Evolutionary conservation across 2,888 invertebrate species (phyloP).

Genomic region (Leptopilina syphax): DNA sequence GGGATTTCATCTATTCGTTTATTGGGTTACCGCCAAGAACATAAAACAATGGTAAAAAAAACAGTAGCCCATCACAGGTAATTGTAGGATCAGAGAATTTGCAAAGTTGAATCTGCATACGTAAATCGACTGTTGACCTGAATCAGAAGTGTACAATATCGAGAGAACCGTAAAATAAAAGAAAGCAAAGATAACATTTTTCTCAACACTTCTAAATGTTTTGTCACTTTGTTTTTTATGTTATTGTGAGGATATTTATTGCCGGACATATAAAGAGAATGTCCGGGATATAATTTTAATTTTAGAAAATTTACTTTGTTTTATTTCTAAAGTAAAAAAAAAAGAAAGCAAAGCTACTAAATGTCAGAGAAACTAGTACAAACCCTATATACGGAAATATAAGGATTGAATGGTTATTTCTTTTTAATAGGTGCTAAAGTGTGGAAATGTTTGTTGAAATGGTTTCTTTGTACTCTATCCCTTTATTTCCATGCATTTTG

Average conservation of each 20-base stretch:
- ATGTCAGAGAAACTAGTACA: not conserved
- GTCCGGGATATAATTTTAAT: not conserved
- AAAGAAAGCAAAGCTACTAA: not conserved
- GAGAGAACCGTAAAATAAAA: constrained; percentile 22
- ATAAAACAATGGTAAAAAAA: constrained; percentile 35
- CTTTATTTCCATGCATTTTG: not conserved
- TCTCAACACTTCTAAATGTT: not conserved
- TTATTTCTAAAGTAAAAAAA: not conserved
- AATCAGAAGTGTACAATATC: constrained; percentile 12
- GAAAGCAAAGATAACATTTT: constrained; percentile 10
- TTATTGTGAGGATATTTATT: constrained; percentile 2
- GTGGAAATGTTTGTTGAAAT: not conserved
- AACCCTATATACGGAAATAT: not conserved
- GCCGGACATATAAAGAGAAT: not conserved
- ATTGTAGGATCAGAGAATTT: constrained; percentile 28
- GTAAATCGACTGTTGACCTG: constrained; percentile 33
- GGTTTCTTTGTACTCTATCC: not conserved
- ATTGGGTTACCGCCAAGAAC: constrained; percentile 39
- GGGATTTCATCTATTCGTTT: constrained; percentile 41
- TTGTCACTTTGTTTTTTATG: not conserved
- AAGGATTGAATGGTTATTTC: not conserved
- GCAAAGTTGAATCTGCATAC: constrained; percentile 29
- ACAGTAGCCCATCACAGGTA: constrained; percentile 30
- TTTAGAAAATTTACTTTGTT: not conserved
- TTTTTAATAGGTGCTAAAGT: constrained; percentile 2